Evolutionary conservation across 2,888 invertebrate genomes (phyloP), one percentile per base, ranked within the genome.

Genomic region (Pelosia muscerda): DNA sequence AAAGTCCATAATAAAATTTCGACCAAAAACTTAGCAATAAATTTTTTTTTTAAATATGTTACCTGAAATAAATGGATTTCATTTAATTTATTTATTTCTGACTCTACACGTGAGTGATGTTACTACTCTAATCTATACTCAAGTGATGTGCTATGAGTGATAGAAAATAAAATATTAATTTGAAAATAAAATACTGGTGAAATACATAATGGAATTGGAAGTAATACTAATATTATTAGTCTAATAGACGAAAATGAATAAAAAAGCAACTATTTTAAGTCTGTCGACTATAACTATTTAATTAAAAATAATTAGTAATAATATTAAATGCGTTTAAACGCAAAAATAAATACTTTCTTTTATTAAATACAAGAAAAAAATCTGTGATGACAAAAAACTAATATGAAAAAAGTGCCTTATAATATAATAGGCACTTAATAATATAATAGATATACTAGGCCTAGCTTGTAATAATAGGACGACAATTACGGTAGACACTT

Each of bases 261-360:
- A n/a, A 49, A 49, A 49, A 49, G 2, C 42, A 49, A 9, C 49
- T 19, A 19, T 42, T 42, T 49, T 49, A 49, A 49, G 49, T 49
- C 49, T n/a, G 2, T 49, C n/a, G 49, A 49, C 49, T 49, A 49
- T n/a, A 49, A 49, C 1, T n/a, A 19, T 19, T n/a, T 49, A 49
- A 49, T 49, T 9, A 49, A n/a, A 49, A 49, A n/a, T n/a, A 38
- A 49, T 49, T 49, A 49, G n/a, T n/a, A 8, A 49, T n/a, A n/a
- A n/a, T 49, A n/a, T 0, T 49, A 49, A 49, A 49, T 49, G n/a
- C 49, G 42, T 42, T n/a, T 42, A 38, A 42, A 19, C 42, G 42
- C 42, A 42, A 49, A 49, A 42, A n/a, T n/a, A 49, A 49, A 49
- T 49, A 49, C n/a, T 49, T 9, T n/a, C 49, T 49, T n/a, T 49